Evolutionary conservation across 2,888 invertebrate species (phyloP).

Genomic region (Pristionchus exspectatus): DNA sequence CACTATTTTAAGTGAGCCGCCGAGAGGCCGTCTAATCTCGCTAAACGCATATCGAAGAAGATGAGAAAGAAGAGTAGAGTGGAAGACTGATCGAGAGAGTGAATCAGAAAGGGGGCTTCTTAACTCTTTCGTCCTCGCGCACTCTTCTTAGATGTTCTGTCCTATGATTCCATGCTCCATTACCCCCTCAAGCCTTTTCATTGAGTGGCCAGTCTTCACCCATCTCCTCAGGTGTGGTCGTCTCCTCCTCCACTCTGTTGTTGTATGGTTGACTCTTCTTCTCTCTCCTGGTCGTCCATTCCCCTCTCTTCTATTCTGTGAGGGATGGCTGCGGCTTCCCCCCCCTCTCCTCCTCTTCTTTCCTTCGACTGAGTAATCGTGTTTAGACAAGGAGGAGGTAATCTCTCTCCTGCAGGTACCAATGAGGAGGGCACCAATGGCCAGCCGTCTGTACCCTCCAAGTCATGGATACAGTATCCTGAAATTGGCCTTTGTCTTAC

Average conservation of each 20-base stretch:
- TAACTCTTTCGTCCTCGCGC: neutral
- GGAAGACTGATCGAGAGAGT: slow-evolving; percentile 19
- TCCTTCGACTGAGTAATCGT: slow-evolving; percentile 37
- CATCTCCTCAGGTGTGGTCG: neutral
- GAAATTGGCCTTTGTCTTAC: too few relatives aligned
- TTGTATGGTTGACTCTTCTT: slow-evolving; percentile 17
- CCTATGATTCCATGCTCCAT: neutral
- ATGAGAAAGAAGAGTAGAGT: slow-evolving; percentile 1
- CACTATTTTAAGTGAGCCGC: slow-evolving; percentile 39
- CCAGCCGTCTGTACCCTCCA: neutral
- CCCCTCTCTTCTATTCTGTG: neutral
- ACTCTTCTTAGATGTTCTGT: neutral
- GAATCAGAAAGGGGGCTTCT: slow-evolving; percentile 27
- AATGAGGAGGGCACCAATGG: neutral
- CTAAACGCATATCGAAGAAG: slow-evolving; percentile 53
- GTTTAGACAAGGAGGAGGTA: slow-evolving; percentile 42
- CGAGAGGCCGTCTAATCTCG: slow-evolving; percentile 49
- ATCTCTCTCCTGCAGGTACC: slow-evolving; percentile 32
- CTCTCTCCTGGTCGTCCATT: neutral
- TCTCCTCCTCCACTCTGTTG: neutral
- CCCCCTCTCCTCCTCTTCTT: neutral
- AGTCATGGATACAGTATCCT: too few relatives aligned
- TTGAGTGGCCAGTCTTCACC: neutral
- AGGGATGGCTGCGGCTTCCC: neutral
- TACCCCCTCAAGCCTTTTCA: too few relatives aligned